Conservation (phyloP, 1,140 invertebrate genomes). For the Hyles euphorbiae region DNA sequence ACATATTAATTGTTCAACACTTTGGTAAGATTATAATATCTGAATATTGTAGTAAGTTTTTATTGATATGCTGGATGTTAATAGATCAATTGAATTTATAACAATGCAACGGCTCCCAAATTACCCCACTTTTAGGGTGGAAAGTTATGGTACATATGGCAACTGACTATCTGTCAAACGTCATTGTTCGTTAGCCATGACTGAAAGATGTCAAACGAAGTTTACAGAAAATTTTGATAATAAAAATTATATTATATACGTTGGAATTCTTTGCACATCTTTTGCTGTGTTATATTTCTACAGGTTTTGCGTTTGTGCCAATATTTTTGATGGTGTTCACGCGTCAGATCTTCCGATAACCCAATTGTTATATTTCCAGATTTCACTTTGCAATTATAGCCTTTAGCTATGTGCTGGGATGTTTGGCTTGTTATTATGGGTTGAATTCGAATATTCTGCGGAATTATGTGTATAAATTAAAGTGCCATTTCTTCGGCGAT, state of each 20-base stretch:
- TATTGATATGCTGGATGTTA: too few relatives aligned
- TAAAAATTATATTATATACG: constrained; percentile 66
- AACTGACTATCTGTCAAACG: too few relatives aligned
- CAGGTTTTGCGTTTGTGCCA: constrained; percentile 30
- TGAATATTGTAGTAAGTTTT: too few relatives aligned
- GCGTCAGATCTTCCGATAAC: constrained; percentile 20
- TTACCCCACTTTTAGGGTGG: too few relatives aligned
- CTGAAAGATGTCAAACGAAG: constrained; percentile 71
- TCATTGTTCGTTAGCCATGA: constrained; percentile 63
- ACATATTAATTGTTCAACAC: too few relatives aligned
- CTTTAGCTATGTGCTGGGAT: constrained; percentile 66
- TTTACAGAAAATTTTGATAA: constrained; percentile 63
- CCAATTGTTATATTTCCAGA: constrained; percentile 46
- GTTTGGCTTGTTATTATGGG: constrained; percentile 67
- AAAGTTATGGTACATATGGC: neutral
- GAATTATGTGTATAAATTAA: constrained; percentile 48
- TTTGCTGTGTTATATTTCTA: constrained; percentile 59
- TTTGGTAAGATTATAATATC: too few relatives aligned
- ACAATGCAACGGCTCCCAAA: too few relatives aligned
- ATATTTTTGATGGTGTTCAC: neutral
- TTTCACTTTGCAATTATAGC: constrained; percentile 64
- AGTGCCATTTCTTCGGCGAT: constrained; percentile 50
- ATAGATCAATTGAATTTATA: too few relatives aligned
- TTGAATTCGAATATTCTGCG: constrained; percentile 50
- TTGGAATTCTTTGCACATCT: constrained; percentile 49